These are phyloP conservation scores for Xerus inauris DNA, from an alignment of 2,113 vertebrate genomes.

Conservation along the genomic window DNA sequence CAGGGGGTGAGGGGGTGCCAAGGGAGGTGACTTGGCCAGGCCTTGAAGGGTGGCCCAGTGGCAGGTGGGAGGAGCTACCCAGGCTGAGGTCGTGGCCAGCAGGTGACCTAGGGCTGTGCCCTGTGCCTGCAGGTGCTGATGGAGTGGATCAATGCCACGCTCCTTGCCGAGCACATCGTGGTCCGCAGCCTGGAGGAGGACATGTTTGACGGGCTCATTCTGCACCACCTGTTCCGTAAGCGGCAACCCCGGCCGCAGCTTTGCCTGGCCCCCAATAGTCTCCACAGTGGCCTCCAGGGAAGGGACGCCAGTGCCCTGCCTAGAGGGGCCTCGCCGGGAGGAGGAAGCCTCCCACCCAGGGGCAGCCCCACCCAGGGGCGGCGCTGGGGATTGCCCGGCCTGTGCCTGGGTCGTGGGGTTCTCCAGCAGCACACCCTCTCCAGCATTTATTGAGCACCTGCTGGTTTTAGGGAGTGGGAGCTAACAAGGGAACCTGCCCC, in stretches of 20 bases:
- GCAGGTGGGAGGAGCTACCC: too few species aligned
- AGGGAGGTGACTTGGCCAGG: background rate
- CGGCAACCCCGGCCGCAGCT: too few species aligned
- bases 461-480: too few species aligned
- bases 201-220: slow-evolving; percentile 94
- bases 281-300: fast-evolving
- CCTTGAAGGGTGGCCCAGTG: too few species aligned
- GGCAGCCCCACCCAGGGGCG: too few species aligned
- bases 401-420: too few species aligned
- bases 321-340: background rate
- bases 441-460: background rate
- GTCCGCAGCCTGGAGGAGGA: slow-evolving; percentile 95
- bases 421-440: fast-evolving
- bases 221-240: slow-evolving; percentile 96
- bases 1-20: background rate
- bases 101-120: too few species aligned
- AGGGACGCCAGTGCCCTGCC: background rate
- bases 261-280: too few species aligned
- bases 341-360: too few species aligned
- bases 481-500: fast-evolving
- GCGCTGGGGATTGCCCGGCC: background rate
- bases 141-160: slow-evolving; percentile 93
- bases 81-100: too few species aligned
- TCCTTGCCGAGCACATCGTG: slow-evolving; percentile 93
- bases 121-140: slow-evolving; percentile 85